Percentiles rank a stretch among this genome's conserved stretches.
Evolutionary conservation across 2,113 vertebrate genomes (phyloP).

Genomic region (Anser brachyrhynchus): DNA sequence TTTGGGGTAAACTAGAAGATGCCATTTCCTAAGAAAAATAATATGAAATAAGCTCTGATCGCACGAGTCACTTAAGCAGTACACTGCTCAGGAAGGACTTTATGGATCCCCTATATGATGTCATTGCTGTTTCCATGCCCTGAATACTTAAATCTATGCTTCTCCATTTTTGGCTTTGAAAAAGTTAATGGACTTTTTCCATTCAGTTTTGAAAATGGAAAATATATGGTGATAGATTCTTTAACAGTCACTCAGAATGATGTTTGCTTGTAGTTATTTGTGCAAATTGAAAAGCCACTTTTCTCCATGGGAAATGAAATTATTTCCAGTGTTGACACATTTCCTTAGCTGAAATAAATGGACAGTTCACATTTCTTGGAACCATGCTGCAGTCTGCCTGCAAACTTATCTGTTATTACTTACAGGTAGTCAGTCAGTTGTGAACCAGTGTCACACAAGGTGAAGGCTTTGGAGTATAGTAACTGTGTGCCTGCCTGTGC

Average conservation of each 20-base stretch:
- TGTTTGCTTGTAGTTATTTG: conserved; percentile 33
- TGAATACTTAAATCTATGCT: neutral
- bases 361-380: neutral
- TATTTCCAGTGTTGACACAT: conserved; percentile 2
- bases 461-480: neutral
- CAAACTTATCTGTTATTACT: neutral
- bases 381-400: neutral
- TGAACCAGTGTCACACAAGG: neutral
- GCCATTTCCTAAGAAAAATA: fast-evolving
- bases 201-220: conserved; percentile 2
- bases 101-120: neutral
- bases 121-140: neutral
- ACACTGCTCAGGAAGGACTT: neutral
- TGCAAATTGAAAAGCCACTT: conserved; percentile 39
- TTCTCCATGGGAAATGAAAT: conserved; percentile 16
- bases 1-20: neutral
- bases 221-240: neutral
- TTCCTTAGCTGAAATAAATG: conserved; percentile 10
- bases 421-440: conserved; percentile 6
- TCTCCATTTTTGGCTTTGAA: neutral
- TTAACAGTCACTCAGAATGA: conserved; percentile 7
- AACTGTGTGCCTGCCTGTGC: neutral
- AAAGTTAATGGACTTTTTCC: neutral
- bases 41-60: neutral
- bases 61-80: neutral